Percentiles rank a stretch among this genome's conserved stretches.
phyloP scores from a whole-genome alignment of 1,140 invertebrate species.

The Ceratosolen fusciceps region DNA sequence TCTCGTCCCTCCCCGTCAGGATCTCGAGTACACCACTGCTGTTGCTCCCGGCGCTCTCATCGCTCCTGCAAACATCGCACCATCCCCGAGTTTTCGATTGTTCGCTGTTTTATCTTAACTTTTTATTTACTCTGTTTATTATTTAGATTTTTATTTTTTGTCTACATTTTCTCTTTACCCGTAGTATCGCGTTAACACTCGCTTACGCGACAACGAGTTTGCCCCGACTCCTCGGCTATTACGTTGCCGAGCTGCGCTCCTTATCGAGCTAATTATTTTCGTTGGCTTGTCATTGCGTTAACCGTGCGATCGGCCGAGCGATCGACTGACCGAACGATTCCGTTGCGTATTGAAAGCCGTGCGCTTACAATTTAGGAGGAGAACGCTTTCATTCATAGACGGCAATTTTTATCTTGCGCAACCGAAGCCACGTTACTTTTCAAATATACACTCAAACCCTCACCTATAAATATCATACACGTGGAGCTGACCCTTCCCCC shows the following conservation, averaged over 20 bases:
- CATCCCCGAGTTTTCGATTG: background rate
- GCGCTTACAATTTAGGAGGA: background rate
- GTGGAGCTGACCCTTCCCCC: too few species aligned
- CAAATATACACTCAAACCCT: background rate
- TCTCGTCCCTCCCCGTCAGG: conserved; percentile 7
- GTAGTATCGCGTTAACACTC: background rate
- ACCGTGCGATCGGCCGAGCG: too few species aligned
- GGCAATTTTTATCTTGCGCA: conserved; percentile 25
- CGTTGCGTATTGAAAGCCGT: too few species aligned
- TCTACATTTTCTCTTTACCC: background rate
- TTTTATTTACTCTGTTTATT: too few species aligned
- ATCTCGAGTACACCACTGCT: conserved; percentile 42
- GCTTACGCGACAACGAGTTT: background rate
- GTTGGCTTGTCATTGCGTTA: background rate
- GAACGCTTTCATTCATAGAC: background rate
- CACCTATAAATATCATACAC: too few species aligned
- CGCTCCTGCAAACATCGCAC: conserved; percentile 26
- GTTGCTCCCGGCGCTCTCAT: conserved; percentile 14
- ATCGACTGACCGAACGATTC: background rate
- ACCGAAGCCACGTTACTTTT: background rate
- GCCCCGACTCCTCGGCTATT: background rate
- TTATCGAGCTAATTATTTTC: background rate
- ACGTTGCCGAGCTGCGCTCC: background rate
- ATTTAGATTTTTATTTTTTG: too few species aligned
- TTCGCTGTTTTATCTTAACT: too few species aligned